These are phyloP conservation scores for Meteorus colon DNA, from an alignment of 2,888 invertebrate genomes.

Conservation along the genomic window DNA sequence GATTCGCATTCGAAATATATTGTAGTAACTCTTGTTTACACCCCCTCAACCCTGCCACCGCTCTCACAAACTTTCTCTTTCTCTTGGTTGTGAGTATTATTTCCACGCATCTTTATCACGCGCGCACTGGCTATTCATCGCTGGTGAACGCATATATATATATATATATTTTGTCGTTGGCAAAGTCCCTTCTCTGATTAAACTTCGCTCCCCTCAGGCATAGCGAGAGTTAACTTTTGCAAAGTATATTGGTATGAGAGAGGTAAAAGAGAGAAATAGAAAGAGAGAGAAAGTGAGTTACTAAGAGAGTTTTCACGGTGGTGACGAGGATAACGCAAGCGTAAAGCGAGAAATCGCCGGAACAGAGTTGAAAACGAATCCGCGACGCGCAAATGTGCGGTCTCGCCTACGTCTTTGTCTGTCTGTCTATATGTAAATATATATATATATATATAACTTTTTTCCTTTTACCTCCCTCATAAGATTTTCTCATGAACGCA, in stretches of 20 bases:
- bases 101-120: constrained; percentile 8
- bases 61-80: background rate
- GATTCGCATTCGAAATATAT: constrained; percentile 19
- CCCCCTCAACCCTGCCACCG: background rate
- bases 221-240: constrained; percentile 15
- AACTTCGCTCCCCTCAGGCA: constrained; percentile 28
- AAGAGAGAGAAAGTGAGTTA: background rate
- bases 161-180: background rate
- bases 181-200: constrained; percentile 35
- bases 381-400: background rate
- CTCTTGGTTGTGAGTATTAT: constrained; percentile 1
- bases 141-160: background rate
- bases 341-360: background rate
- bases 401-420: background rate
- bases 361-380: constrained; percentile 5
- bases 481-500: constrained; percentile 18
- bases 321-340: background rate
- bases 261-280: background rate
- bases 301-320: background rate
- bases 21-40: constrained; percentile 32
- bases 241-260: constrained; percentile 17
- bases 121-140: constrained; percentile 5
- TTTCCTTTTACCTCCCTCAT: background rate
- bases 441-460: background rate
- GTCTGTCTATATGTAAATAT: background rate